Evolutionary conservation across 2,888 invertebrate species (phyloP), one percentile per base, ranked within the genome.

Genomic region (Pandemis cinnamomeana): DNA sequence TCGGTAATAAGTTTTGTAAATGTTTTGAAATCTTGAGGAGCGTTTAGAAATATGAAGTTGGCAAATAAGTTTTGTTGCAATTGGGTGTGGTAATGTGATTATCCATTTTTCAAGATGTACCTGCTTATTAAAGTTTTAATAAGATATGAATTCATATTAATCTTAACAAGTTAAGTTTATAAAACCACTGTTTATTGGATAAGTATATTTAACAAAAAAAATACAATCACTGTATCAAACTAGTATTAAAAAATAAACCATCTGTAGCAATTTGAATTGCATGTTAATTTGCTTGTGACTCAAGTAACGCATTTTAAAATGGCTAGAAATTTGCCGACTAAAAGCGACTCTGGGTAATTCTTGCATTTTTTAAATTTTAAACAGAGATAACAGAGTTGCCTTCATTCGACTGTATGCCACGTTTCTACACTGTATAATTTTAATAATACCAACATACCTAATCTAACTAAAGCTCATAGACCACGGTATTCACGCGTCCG

Each of bases 1-100:
- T 71, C 15, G 46, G 63, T 62, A 66, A 44, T 42, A 46, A 20
- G 58, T 71, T 66, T 60, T 6, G 70, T 71, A 71, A 74, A 71
- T 74, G 70, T 71, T 74, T 73, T 71, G 71, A 66, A 74, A 70
- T 55, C 36, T 63, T 63, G 51, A 62, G 60, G 44, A 41, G 46
- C 51, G 60, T 55, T 60, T 69, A 61, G 51, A 58, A 53, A 46
- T 36, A 53, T 13, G n/a, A 27, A 53, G 42, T 61, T 70, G n/a
- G 63, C 46, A 64, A 64, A 64, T 27, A 48, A 13, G 64, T 27
- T 64, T 36, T 46, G 36, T 7, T 48, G 62, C n/a, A 44, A 42
- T 42, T 8, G 8, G 42, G 10, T 62, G 42, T 62, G 42, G 62
- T 42, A 42, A 62, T n/a, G 36, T 51, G 5, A 51, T 13, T 51